Evolutionary conservation across 2,888 invertebrate species (phyloP).

Genomic region (Loripinus fragilis): DNA sequence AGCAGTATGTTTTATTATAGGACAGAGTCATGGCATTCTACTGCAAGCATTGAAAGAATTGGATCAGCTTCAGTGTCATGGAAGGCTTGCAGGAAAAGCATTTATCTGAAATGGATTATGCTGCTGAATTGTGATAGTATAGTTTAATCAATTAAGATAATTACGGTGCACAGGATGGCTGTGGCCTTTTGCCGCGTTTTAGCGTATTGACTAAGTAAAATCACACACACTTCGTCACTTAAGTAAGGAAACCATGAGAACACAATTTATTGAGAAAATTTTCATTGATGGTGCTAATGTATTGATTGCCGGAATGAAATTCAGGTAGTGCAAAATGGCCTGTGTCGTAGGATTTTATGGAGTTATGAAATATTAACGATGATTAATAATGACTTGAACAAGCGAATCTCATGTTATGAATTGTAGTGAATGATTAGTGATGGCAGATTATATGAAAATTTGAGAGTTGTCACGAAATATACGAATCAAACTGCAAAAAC

Average conservation of each 20-base stretch:
- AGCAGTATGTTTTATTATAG: background rate
- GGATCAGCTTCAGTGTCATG: slow-evolving; percentile 3
- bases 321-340: background rate
- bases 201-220: background rate
- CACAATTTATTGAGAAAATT: background rate
- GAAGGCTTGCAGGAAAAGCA: slow-evolving; percentile 1
- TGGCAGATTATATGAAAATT: background rate
- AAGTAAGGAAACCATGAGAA: background rate
- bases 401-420: background rate
- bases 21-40: background rate
- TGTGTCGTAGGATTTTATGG: background rate
- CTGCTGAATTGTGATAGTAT: background rate
- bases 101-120: background rate
- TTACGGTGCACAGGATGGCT: background rate
- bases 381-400: background rate
- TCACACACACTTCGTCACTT: background rate
- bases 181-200: background rate
- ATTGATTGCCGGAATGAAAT: slow-evolving; percentile 8
- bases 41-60: background rate
- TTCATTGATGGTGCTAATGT: background rate
- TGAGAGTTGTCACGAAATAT: slow-evolving; percentile 4
- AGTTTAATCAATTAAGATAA: slow-evolving; percentile 13
- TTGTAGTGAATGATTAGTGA: background rate
- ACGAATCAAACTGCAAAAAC: background rate
- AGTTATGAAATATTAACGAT: slow-evolving; percentile 13